Conservation (phyloP, 2,113 vertebrate genomes). For the Shinisaurus crocodilurus region DNA sequence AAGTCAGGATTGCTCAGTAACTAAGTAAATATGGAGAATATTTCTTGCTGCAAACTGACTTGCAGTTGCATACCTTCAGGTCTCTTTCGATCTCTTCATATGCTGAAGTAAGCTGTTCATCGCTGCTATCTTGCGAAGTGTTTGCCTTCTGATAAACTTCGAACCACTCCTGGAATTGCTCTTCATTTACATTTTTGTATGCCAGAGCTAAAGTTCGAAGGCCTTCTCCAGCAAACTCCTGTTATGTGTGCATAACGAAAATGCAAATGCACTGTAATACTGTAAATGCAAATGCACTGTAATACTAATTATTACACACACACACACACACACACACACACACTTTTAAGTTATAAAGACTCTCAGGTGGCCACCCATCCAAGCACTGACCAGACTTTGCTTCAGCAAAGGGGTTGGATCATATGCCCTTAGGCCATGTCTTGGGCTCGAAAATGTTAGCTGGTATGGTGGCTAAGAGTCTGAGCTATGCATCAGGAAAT, state of each 20-base stretch:
- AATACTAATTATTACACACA: not conserved
- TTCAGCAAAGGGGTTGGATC: not conserved
- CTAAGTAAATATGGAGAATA: not conserved
- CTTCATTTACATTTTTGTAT: conserved; percentile 79
- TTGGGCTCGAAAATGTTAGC: not conserved
- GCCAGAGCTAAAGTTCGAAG: conserved; percentile 81
- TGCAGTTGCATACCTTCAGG: conserved; percentile 75
- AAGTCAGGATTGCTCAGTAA: not conserved
- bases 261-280: not conserved
- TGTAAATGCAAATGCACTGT: not conserved
- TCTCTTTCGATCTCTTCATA: conserved; percentile 82
- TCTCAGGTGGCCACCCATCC: not conserved
- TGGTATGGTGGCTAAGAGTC: not conserved
- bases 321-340: too few species aligned
- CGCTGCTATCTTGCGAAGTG: conserved; percentile 62
- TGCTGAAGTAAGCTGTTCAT: conserved; percentile 68
- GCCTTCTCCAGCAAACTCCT: conserved; percentile 84
- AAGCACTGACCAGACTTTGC: not conserved
- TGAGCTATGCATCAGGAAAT: not conserved
- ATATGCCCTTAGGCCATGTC: too few species aligned
- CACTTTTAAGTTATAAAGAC: not conserved
- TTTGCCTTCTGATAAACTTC: conserved; percentile 75
- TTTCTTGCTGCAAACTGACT: not conserved
- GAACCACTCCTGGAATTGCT: conserved; percentile 78
- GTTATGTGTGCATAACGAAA: not conserved